Conservation (phyloP, 2,888 invertebrate species). For the Pyrgus malvae region DNA sequence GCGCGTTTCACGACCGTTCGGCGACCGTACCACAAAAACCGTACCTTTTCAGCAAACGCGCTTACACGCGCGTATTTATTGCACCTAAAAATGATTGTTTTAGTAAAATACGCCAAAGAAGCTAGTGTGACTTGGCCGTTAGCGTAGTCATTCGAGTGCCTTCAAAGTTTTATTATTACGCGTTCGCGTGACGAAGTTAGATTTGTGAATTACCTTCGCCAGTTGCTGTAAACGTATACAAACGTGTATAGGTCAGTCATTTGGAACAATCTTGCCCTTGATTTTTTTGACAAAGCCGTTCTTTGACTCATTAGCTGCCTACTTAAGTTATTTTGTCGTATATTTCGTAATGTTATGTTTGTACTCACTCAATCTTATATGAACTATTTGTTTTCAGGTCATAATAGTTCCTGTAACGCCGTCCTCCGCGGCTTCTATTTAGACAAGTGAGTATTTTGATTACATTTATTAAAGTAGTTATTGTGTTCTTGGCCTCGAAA, state of each 20-base stretch:
- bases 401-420: constrained; percentile 70
- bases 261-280: constrained; percentile 20
- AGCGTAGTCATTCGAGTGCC: constrained; percentile 6
- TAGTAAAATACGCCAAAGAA: no score
- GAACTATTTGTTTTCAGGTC: constrained; percentile 59
- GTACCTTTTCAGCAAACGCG: no score
- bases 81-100: no score
- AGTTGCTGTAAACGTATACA: constrained; percentile 6
- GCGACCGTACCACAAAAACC: no score
- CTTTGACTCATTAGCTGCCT: background rate
- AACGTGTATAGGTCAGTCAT: constrained; percentile 16
- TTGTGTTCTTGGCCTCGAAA: no score
- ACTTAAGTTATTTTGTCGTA: no score
- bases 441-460: constrained; percentile 51
- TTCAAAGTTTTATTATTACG: constrained; percentile 22
- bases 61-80: no score
- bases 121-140: background rate
- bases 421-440: constrained; percentile 63
- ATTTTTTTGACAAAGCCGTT: constrained; percentile 10
- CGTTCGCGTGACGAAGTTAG: constrained; percentile 24
- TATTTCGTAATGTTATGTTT: background rate
- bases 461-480: background rate
- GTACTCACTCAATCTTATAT: background rate
- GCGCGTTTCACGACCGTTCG: no score
- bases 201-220: constrained; percentile 19